Base-by-base conservation (phyloP, 2,113 vertebrate species). In the Verasper variegatus region DNA sequence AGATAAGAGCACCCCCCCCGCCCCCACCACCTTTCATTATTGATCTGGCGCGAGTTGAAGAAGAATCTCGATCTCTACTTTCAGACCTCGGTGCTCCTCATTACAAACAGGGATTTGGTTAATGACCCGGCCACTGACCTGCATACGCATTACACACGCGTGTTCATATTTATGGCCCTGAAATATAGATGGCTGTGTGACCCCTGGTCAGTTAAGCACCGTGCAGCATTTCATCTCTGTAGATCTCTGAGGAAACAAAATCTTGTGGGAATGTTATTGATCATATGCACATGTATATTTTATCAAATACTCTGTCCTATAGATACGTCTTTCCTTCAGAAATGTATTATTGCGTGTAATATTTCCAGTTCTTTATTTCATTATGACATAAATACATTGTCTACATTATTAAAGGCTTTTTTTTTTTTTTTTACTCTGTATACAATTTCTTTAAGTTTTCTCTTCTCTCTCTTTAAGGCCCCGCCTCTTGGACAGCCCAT, bases 81-180 rank as follows among this genome's bases (percentile, higher is more conserved):
- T 76, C 24, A 77, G 60, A 69, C 77, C 76, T 52, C 62, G 71
- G 67, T 14, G 7, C 61, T 72, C 24, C 12, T 51, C 75, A 72
- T 78, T 51, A 72, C 52, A 64, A 62, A 81, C 77, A 88, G 82
- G 76, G 86, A 89, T 84, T 74, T 67, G 72, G 63, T 74, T 84
- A 79, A 80, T 74, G 84, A 82, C 79, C 61, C 69, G 21, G 0
- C 35, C 40, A 64, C 45, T 84, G 85, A 84, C 72, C 69, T 60
- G 8, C 74, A 45, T 55, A 47, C 58, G 66, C 51, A 85, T 83
- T 74, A 78, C 79, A 78, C 45, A 11, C 49, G 20, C 49, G 20
- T 49, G 62, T 78, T 74, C 65, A 78, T 84, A 82, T 90, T 78
- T 87, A 70, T 55, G 47, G 58, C 60, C 18, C 69, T 81, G 58